phyloP scores from a whole-genome alignment of 2,113 vertebrate genomes.

The Spheniscus mendiculus region DNA sequence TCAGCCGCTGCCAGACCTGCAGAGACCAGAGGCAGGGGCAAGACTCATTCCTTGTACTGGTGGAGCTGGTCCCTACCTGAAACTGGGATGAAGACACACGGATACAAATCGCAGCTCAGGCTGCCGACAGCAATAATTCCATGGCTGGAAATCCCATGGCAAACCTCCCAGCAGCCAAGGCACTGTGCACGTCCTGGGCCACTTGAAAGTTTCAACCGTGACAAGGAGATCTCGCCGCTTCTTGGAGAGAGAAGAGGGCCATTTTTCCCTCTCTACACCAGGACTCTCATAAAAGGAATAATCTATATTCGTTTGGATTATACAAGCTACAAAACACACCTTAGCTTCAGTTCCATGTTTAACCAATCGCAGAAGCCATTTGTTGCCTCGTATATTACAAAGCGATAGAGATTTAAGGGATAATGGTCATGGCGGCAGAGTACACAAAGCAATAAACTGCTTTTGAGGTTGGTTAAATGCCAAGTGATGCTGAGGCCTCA shows the following conservation, averaged over 20 bases:
- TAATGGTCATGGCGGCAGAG: constrained; percentile 72
- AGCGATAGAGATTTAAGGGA: constrained; percentile 80
- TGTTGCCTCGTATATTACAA: constrained; percentile 73
- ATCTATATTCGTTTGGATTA: constrained; percentile 56
- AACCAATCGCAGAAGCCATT: constrained; percentile 66
- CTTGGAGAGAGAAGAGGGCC: background rate
- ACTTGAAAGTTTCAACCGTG: background rate
- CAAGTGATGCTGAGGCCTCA: constrained; percentile 74
- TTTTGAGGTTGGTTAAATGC: constrained; percentile 75
- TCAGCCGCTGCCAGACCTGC: background rate
- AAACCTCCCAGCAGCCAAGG: background rate
- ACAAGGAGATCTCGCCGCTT: background rate
- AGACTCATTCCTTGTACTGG: rapidly evolving
- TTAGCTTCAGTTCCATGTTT: constrained; percentile 48
- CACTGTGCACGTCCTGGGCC: rapidly evolving
- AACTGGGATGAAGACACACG: rapidly evolving
- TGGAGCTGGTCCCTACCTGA: background rate
- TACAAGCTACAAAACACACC: constrained; percentile 66
- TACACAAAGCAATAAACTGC: constrained; percentile 74
- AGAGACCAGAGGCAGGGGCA: no score
- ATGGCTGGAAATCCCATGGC: rapidly evolving
- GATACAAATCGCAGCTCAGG: rapidly evolving
- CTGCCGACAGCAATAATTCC: background rate
- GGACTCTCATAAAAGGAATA: constrained; percentile 23
- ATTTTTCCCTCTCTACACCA: background rate